A percentile compares a stretch with the other conserved stretches of the same genome.
Evolutionary conservation across 2,888 invertebrate species (phyloP).

Genomic region (Dryococelus australis): DNA sequence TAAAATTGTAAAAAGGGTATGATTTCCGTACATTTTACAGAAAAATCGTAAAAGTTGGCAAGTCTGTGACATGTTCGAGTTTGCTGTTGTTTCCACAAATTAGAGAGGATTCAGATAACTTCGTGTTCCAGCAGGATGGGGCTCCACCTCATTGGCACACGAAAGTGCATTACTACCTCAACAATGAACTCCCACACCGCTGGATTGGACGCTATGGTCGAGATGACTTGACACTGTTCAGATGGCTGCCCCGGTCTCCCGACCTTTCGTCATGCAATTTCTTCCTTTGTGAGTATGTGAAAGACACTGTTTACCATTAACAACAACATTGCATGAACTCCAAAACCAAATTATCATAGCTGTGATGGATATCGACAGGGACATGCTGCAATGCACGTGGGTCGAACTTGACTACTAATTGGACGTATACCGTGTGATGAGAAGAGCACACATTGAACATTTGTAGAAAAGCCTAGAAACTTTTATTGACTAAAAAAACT

Average conservation of each 20-base stretch:
- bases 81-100: neutral
- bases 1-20: no score
- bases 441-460: constrained; percentile 18
- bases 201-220: neutral
- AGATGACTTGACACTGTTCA: neutral
- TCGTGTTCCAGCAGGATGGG: neutral
- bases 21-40: no score
- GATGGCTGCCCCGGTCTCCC: neutral
- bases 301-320: neutral
- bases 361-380: neutral
- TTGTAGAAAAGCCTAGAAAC: neutral
- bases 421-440: neutral
- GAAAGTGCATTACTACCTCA: neutral
- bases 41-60: no score
- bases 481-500: neutral
- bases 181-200: neutral
- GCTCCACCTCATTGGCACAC: neutral
- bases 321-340: neutral
- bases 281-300: neutral
- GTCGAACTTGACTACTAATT: neutral
- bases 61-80: neutral
- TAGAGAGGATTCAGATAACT: neutral
- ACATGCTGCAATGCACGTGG: neutral
- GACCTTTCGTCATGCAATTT: neutral
- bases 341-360: neutral